Percentiles rank a stretch among this genome's conserved stretches.
Conservation (phyloP, 2,797 vertebrate species). For the Pelodytes ibericus region DNA sequence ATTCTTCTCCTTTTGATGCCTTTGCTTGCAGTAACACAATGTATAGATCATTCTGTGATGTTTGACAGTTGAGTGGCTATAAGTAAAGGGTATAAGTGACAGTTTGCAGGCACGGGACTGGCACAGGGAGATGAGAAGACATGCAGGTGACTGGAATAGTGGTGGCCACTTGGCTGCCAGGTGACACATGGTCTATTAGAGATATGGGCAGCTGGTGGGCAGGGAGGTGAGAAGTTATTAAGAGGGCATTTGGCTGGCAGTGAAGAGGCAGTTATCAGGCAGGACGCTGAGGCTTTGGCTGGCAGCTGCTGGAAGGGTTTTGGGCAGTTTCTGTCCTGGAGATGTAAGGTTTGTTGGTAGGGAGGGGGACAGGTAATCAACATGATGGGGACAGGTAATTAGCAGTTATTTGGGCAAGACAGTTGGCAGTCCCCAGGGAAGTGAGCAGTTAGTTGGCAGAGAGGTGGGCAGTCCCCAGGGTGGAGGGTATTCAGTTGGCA, state of each 20-base stretch:
- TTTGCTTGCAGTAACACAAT: too few species aligned
- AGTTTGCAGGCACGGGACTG: too few species aligned
- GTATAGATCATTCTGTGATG: too few species aligned
- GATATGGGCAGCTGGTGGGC: background rate
- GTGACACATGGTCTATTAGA: background rate
- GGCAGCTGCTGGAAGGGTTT: background rate
- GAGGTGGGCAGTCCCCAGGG: background rate
- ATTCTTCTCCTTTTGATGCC: too few species aligned
- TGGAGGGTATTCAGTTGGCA: background rate
- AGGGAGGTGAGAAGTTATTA: background rate
- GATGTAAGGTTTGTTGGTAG: background rate
- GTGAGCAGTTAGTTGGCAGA: background rate
- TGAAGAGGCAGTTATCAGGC: too few species aligned
- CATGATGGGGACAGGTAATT: conserved; percentile 59
- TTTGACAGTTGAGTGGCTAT: too few species aligned
- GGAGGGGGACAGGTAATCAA: conserved; percentile 69
- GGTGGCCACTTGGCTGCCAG: background rate
- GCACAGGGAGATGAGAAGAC: too few species aligned
- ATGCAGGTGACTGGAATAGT: too few species aligned
- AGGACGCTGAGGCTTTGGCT: background rate
- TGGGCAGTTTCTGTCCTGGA: background rate
- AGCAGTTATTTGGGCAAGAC: conserved; percentile 51
- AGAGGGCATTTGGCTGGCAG: background rate
- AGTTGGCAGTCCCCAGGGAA: background rate
- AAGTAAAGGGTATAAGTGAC: too few species aligned